Percentiles rank a stretch among this genome's conserved stretches.
Conservation (phyloP, 2,888 invertebrate species). For the Leucophora obtusa region DNA sequence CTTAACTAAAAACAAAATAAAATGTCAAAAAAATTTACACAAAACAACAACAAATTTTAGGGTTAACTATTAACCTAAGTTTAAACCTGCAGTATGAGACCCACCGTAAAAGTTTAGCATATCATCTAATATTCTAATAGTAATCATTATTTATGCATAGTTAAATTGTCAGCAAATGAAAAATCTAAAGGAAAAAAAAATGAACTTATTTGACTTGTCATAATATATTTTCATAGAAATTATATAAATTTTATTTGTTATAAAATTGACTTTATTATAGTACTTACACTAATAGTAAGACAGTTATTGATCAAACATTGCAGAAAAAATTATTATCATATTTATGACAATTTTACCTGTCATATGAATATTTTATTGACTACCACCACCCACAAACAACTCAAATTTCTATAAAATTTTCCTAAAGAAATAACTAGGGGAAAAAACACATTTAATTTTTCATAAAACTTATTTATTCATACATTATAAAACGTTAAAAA, state of each 20-base stretch:
- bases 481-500: not conserved
- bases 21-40: too few species aligned
- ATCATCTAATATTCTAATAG: too few species aligned
- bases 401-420: not conserved
- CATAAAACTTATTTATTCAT: not conserved
- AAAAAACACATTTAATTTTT: not conserved
- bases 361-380: slow-evolving; percentile 22
- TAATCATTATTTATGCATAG: too few species aligned
- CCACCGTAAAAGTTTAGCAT: too few species aligned
- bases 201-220: not conserved
- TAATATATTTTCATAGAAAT: not conserved
- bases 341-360: slow-evolving; percentile 61
- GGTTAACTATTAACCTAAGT: too few species aligned
- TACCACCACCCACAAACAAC: not conserved
- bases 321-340: slow-evolving; percentile 56
- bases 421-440: not conserved
- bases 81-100: too few species aligned
- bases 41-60: too few species aligned
- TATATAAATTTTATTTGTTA: not conserved
- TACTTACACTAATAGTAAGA: not conserved
- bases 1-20: too few species aligned
- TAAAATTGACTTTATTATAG: not conserved
- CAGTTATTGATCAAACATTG: slow-evolving; percentile 45
- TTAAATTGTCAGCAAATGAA: too few species aligned
- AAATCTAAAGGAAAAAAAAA: not conserved